phyloP scores from a whole-genome alignment of 1,140 invertebrate genomes.

The Diuraphis noxia region DNA sequence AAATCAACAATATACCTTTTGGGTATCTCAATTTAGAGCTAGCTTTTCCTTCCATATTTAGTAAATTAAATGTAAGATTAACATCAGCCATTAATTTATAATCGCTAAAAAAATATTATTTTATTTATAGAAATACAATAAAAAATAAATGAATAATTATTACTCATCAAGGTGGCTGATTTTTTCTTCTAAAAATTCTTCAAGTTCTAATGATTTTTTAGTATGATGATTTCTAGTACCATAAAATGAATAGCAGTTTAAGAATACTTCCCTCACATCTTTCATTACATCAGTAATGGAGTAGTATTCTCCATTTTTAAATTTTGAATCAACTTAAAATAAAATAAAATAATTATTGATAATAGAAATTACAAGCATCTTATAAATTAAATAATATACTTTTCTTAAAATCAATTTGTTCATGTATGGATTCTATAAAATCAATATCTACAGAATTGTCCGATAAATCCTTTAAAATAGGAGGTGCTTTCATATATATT shows the following conservation, averaged over 20 bases:
- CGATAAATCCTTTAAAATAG: constrained; percentile 21
- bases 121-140: not conserved
- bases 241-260: constrained; percentile 65
- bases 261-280: constrained; percentile 64
- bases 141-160: constrained; percentile 40
- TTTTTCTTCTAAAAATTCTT: constrained; percentile 64
- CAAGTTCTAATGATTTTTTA: constrained; percentile 62
- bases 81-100: not conserved
- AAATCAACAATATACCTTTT: not conserved
- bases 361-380: not conserved
- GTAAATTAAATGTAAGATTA: constrained; percentile 22
- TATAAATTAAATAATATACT: constrained; percentile 24
- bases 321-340: constrained; percentile 62
- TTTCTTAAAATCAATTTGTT: constrained; percentile 35
- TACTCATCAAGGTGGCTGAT: constrained; percentile 61
- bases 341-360: not conserved
- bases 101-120: constrained; percentile 27
- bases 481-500: constrained; percentile 27
- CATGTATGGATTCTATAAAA: constrained; percentile 8
- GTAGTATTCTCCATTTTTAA: constrained; percentile 60
- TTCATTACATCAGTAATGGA: constrained; percentile 62
- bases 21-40: not conserved
- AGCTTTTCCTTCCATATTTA: constrained; percentile 4
- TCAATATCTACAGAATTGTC: constrained; percentile 15
- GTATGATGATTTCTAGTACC: constrained; percentile 62